Evolutionary conservation across 2,113 vertebrate species (phyloP).

Genomic region (Catharus minimus): DNA sequence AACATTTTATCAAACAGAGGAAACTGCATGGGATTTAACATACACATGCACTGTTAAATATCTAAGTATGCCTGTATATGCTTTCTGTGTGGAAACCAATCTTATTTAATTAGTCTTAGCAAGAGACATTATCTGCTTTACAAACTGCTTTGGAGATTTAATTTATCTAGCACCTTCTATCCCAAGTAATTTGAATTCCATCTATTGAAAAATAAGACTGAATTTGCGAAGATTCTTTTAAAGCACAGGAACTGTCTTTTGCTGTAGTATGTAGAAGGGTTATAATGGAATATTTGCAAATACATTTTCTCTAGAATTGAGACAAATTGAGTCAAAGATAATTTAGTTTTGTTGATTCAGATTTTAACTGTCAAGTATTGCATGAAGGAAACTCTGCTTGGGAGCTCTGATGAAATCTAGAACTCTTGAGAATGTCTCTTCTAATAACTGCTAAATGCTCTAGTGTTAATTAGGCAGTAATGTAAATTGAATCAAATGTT

Average conservation of each 20-base stretch:
- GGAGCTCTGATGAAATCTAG: constrained; percentile 17
- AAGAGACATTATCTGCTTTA: neutral
- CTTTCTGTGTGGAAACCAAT: neutral
- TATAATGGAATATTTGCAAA: neutral
- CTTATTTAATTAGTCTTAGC: neutral
- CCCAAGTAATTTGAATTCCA: neutral
- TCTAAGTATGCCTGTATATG: neutral
- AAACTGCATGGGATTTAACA: neutral
- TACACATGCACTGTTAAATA: rapidly evolving
- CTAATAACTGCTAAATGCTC: constrained; percentile 51
- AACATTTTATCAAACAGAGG: neutral
- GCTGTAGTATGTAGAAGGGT: neutral
- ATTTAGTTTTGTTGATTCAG: constrained; percentile 12
- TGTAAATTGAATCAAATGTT: constrained; percentile 20
- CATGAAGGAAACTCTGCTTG: neutral
- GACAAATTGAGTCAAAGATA: neutral
- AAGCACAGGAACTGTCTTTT: neutral
- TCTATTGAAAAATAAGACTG: neutral
- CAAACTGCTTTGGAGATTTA: neutral
- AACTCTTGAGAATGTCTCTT: constrained; percentile 40
- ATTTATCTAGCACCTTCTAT: neutral
- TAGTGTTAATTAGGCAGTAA: constrained; percentile 50
- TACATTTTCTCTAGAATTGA: neutral
- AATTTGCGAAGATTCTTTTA: neutral
- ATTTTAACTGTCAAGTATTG: neutral